These are phyloP conservation scores for Acrocephalus scirpaceus DNA, from an alignment of 2,797 vertebrate species.

Conservation along the genomic window DNA sequence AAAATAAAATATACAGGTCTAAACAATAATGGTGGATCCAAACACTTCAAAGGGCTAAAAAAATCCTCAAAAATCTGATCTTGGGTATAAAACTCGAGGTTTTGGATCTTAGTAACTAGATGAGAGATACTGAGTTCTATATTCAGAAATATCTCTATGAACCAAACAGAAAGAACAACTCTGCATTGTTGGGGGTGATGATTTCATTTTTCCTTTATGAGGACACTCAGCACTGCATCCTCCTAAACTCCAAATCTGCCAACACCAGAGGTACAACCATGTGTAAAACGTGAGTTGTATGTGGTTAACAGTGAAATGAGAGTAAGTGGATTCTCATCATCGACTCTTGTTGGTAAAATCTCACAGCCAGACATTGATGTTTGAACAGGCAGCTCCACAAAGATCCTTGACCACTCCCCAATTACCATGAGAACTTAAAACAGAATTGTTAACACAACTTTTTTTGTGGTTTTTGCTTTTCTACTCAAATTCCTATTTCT, in stretches of 20 bases:
- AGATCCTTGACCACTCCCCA: neutral
- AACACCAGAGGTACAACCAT: neutral
- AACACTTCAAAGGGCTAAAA: neutral
- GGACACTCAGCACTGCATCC: neutral
- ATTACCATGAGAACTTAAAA: neutral
- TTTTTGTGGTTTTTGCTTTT: neutral
- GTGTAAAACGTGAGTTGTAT: rapidly evolving
- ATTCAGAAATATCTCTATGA: neutral
- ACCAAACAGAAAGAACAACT: neutral
- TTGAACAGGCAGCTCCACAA: neutral
- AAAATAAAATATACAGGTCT: neutral
- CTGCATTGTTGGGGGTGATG: rapidly evolving
- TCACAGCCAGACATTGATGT: rapidly evolving
- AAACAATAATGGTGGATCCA: neutral
- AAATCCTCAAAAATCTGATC: neutral
- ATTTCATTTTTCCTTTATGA: neutral
- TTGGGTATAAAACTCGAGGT: neutral
- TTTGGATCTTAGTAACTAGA: neutral
- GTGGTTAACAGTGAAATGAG: neutral
- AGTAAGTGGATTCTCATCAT: neutral
- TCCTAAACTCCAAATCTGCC: neutral
- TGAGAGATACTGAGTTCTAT: neutral
- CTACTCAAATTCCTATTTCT: neutral
- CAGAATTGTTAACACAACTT: neutral
- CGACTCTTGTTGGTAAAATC: neutral